Evolutionary conservation across 30 jellyfish, hydroid and myxozoan species (phyloP), one percentile per base, ranked within the genome.

Genomic region (Aurelia coerulea): DNA sequence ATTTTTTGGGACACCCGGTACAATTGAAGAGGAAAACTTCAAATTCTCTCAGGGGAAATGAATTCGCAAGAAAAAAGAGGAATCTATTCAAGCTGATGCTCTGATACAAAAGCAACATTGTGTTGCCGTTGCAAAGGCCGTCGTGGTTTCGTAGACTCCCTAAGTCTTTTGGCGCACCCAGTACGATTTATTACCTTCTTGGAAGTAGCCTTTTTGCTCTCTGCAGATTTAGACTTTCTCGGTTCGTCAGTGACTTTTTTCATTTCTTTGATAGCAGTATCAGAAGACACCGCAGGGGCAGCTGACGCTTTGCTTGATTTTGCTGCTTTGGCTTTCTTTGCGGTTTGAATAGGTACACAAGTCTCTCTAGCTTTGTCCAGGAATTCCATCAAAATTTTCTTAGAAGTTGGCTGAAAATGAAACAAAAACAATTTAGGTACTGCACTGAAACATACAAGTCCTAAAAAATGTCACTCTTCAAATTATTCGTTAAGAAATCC

Each of bases 331-430:
- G 73, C 34, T 59, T 86, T 91, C 84, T 91, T 91, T 34, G 80
- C 96, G 15, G 96, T 89, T 54, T 94, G 88, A 46, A 92, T 87
- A 39, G 96, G 94, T 54, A 87, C 95, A 69, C 98, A 92, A 17
- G 80, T 74, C 58, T 92, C 98, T 19, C 95, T 75, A 5, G 98
- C 98, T 75, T 92, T 92, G 59, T 92, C 98, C 35, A 92, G 73
- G 18, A 87, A 17, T 23, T 86, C 91, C 75, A 69, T 76, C 73
- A 92, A 92, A 12, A 88, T 68, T 17, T 69, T 82, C 79, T 87
- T 86, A 51, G 98, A 92, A 23, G 98, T 18, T n/a, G 97, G 81
- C 98, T 92, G 78, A 4, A 69, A 88, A 15, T 11, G 18, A 11
- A 67, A 67, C 8, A 7, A 42, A 14, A 37, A 19, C 33, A 39